Evolutionary conservation across 2,113 vertebrate genomes (phyloP).

Genomic region (Muntiacus reevesi): DNA sequence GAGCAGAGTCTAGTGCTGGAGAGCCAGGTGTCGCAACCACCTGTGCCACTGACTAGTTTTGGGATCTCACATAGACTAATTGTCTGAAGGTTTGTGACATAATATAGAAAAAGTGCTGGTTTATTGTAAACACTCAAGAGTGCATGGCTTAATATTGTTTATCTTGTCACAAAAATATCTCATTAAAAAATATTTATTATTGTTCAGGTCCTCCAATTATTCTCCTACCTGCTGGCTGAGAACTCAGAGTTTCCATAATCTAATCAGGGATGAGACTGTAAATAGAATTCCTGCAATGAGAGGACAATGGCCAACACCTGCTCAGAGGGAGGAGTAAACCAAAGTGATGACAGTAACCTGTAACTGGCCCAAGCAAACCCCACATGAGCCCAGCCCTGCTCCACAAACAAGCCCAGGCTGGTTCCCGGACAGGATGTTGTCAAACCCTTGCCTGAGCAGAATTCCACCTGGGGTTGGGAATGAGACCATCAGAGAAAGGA

Average conservation of each 20-base stretch:
- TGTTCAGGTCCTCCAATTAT: neutral
- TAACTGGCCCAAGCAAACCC: neutral
- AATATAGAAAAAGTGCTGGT: neutral
- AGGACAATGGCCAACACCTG: rapidly evolving
- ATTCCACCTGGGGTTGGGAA: rapidly evolving
- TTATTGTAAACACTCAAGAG: neutral
- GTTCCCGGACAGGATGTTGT: neutral
- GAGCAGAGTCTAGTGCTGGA: neutral
- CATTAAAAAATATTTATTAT: neutral
- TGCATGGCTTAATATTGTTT: neutral
- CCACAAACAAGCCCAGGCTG: neutral
- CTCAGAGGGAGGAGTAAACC: neutral
- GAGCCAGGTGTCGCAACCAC: neutral
- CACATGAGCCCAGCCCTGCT: neutral
- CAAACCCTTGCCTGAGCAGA: neutral
- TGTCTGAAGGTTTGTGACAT: neutral
- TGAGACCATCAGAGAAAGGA: neutral
- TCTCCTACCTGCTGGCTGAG: neutral
- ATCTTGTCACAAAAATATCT: neutral
- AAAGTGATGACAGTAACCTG: too few relatives aligned
- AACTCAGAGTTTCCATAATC: neutral
- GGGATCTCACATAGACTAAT: neutral
- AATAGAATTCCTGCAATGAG: neutral
- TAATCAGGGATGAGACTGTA: neutral
- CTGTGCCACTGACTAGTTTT: neutral